Base-by-base conservation (phyloP, 1,140 invertebrate genomes). In the Zaprionus africanus region DNA sequence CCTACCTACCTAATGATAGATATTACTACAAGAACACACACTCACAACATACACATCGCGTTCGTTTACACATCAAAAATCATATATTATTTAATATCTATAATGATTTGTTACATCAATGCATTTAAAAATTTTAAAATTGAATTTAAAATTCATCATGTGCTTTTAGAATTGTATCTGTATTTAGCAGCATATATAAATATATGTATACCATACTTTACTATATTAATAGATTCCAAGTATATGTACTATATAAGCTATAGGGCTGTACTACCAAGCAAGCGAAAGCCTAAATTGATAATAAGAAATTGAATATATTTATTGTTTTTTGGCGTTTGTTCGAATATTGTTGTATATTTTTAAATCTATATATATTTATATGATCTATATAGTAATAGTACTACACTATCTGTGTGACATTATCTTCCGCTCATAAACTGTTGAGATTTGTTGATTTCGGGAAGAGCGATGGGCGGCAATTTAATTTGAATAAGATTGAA, bases 61-160 rank as follows among this genome's bases (percentile, higher is more conserved):
- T 46, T 24, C n/a, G 41, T 46, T 19, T 11, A 54, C 7, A 64
- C 28, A 64, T 65, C 41, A 71, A 26, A 43, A 26, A 38, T 34
- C 53, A 70, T 76, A 66, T 51, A 76, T 46, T 51, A 71, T 38
- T 26, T 54, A 77, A 11, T 65, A 38, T 41, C 53, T 60, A 66
- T 51, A 54, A 54, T 77, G 43, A 59, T 78, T 81, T 87, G 83
- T 84, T 87, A 76, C 62, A 88, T 87, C 63, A 79, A 84, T 90
- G 84, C 84, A 88, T 88, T 88, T 88, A 88, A 73, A 72, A 79
- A 60, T 80, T 82, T 87, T 57, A 53, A 73, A 87, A 64, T 54
- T 64, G 67, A 76, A 76, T 76, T 76, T 53, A 63, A 82, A 87
- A 87, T 87, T 81, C 77, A 79, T 67, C 66, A 75, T 73, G 85